Percentiles rank a stretch among this genome's conserved stretches.
phyloP scores from a whole-genome alignment of 2,888 invertebrate genomes.

The Ypsolopha scabrella region DNA sequence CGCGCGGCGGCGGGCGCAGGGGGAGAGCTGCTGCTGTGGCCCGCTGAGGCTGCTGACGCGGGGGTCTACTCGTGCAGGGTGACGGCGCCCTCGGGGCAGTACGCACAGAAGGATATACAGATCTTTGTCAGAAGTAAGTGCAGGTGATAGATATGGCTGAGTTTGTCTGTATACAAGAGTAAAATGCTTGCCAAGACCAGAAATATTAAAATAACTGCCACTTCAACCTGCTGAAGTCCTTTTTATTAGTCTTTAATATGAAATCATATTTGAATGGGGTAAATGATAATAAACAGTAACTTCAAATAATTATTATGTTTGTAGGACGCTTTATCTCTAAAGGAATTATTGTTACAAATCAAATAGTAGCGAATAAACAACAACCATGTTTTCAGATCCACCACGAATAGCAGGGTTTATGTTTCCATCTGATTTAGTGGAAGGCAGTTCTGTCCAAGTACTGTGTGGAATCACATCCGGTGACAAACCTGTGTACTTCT shows the following conservation, averaged over 20 bases:
- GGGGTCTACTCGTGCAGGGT: constrained; percentile 85
- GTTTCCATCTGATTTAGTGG: constrained; percentile 84
- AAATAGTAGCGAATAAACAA: too few relatives aligned
- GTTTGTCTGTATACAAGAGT: too few relatives aligned
- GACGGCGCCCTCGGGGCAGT: constrained; percentile 77
- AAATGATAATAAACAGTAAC: background rate
- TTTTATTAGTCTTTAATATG: too few relatives aligned
- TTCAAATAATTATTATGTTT: too few relatives aligned
- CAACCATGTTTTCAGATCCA: constrained; percentile 71
- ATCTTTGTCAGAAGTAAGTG: constrained; percentile 79
- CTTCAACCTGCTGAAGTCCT: background rate
- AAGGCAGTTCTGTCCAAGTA: constrained; percentile 86
- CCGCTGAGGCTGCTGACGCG: constrained; percentile 73
- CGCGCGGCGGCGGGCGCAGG: constrained; percentile 33
- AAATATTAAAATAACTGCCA: too few relatives aligned
- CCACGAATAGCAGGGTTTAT: constrained; percentile 87
- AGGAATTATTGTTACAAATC: background rate
- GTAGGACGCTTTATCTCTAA: too few relatives aligned
- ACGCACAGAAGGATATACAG: constrained; percentile 80
- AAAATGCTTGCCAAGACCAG: too few relatives aligned
- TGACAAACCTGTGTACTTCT: constrained; percentile 78
- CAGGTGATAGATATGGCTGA: background rate
- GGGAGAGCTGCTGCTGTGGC: constrained; percentile 62
- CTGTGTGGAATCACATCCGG: constrained; percentile 83
- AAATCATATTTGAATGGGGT: background rate